Conservation (phyloP, 2,888 invertebrate species). For the Flabesymbios commensalis region DNA sequence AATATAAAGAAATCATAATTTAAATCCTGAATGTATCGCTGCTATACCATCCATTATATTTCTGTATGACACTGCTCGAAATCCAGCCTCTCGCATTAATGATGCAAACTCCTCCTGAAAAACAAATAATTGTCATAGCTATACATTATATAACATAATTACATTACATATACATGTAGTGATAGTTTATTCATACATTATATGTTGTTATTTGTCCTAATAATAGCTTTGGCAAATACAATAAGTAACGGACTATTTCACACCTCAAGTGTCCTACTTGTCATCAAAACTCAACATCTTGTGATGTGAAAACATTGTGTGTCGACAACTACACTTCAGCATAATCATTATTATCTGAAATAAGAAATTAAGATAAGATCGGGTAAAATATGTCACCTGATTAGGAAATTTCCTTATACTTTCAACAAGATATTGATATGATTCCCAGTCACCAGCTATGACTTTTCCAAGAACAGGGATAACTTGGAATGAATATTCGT, state of each 20-base stretch:
- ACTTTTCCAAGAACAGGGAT: slow-evolving; percentile 96
- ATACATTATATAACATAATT: no score
- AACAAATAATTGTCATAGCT: not conserved
- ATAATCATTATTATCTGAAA: not conserved
- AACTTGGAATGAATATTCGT: slow-evolving; percentile 95
- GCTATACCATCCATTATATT: slow-evolving; percentile 90
- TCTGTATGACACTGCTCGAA: slow-evolving; percentile 82
- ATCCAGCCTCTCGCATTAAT: slow-evolving; percentile 90
- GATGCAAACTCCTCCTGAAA: slow-evolving; percentile 77
- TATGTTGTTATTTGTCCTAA: no score
- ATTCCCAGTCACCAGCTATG: slow-evolving; percentile 89
- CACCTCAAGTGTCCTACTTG: no score
- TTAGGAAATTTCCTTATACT: slow-evolving; percentile 95
- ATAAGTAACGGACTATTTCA: no score
- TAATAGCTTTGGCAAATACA: no score
- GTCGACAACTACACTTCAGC: not conserved
- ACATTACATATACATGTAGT: no score
- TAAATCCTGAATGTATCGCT: slow-evolving; percentile 95
- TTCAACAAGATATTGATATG: slow-evolving; percentile 97
- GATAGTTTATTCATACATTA: no score
- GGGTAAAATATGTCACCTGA: slow-evolving; percentile 79
- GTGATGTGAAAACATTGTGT: no score
- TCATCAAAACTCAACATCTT: no score
- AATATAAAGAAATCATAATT: slow-evolving; percentile 70
- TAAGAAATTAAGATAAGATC: not conserved